phyloP scores from a whole-genome alignment of 2,888 invertebrate genomes.

The Erebia ligea region DNA sequence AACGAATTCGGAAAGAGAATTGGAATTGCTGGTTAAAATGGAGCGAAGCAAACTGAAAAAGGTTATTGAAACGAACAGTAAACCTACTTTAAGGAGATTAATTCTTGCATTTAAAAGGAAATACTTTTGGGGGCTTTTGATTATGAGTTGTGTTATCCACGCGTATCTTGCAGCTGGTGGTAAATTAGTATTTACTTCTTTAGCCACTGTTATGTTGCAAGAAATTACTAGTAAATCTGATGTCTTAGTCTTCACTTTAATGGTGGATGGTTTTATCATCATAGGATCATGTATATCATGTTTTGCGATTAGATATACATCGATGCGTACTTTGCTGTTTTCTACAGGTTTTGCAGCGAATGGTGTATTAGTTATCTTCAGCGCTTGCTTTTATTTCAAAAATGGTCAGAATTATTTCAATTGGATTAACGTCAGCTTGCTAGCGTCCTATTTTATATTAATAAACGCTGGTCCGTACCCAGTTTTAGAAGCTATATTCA shows the following conservation, averaged over 20 bases:
- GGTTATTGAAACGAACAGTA: slow-evolving; percentile 8
- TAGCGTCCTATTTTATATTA: slow-evolving; percentile 19
- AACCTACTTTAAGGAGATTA: slow-evolving; percentile 18
- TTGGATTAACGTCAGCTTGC: slow-evolving; percentile 23
- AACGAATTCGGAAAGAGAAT: slow-evolving; percentile 26
- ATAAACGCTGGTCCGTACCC: slow-evolving; percentile 24
- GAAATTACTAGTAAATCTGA: slow-evolving; percentile 22
- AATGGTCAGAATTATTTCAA: not conserved
- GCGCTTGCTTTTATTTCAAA: slow-evolving; percentile 22
- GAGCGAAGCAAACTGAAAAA: slow-evolving; percentile 35
- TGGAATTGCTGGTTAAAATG: slow-evolving; percentile 40
- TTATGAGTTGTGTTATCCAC: slow-evolving; percentile 30
- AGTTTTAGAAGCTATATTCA: slow-evolving; percentile 20
- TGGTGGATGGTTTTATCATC: slow-evolving; percentile 20
- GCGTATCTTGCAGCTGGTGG: slow-evolving; percentile 39
- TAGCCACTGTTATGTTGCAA: slow-evolving; percentile 28
- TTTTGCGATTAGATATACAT: slow-evolving; percentile 13
- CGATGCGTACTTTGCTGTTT: slow-evolving; percentile 25
- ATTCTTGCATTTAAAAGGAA: slow-evolving; percentile 28
- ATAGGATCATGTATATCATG: slow-evolving; percentile 22
- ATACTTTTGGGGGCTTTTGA: slow-evolving; percentile 37
- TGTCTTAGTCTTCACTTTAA: slow-evolving; percentile 15
- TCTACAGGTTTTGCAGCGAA: slow-evolving; percentile 19
- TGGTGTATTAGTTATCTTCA: slow-evolving; percentile 8
- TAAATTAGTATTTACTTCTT: slow-evolving; percentile 36